Conservation (phyloP, 2,888 invertebrate genomes). For the Melanostoma mellinum region DNA sequence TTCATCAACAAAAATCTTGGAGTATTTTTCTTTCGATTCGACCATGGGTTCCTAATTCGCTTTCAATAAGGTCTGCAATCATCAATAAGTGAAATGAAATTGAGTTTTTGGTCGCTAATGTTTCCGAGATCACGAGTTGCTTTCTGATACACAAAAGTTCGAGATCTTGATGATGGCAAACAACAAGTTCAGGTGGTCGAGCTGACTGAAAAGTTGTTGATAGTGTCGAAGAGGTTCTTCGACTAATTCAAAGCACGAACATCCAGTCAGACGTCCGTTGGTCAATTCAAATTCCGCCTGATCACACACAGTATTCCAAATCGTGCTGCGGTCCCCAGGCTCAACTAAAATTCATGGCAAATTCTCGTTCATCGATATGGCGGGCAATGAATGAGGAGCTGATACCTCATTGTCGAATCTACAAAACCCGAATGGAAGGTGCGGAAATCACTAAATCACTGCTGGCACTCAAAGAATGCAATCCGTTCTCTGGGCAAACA, state of each 20-base stretch:
- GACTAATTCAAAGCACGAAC: conserved; percentile 96
- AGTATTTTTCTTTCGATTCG: too few species aligned
- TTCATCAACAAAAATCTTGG: too few species aligned
- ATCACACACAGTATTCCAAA: conserved; percentile 99
- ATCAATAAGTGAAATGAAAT: too few species aligned
- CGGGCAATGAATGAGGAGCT: conserved; percentile 98
- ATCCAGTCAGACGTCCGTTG: conserved; percentile 98
- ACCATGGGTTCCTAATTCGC: too few species aligned
- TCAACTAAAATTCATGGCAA: conserved; percentile 96
- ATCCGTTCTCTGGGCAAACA: conserved; percentile 97
- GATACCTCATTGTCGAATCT: conserved; percentile 98
- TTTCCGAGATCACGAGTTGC: conserved; percentile 83
- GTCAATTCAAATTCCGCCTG: conserved; percentile 99
- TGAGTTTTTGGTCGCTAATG: too few species aligned
- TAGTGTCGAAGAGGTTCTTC: conserved; percentile 95
- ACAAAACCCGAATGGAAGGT: conserved; percentile 89
- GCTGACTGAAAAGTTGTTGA: conserved; percentile 95
- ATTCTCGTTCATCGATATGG: conserved; percentile 98
- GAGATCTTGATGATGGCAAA: conserved; percentile 98
- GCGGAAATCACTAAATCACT: conserved; percentile 86
- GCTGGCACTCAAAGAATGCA: conserved; percentile 98
- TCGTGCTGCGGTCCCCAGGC: conserved; percentile 91
- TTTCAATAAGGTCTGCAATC: too few species aligned
- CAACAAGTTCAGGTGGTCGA: conserved; percentile 99
- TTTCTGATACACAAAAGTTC: conserved; percentile 96